These are phyloP conservation scores for Procambarus clarkii DNA, from an alignment of 1,140 invertebrate species.

Conservation along the genomic window DNA sequence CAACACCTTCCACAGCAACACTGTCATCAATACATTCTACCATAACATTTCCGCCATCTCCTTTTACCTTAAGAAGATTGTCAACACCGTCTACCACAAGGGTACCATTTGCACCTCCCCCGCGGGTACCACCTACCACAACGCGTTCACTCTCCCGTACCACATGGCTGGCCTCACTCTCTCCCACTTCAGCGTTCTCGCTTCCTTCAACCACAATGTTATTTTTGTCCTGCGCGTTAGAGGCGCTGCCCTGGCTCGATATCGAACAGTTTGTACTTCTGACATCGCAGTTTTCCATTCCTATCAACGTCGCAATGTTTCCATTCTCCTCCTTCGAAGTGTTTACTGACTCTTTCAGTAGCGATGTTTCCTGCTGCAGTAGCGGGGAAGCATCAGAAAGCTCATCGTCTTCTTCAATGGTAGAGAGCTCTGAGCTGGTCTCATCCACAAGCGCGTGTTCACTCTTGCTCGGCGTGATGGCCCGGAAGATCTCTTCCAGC, in stretches of 20 bases:
- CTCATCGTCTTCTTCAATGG: conserved; percentile 47
- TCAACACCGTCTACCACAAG: neutral
- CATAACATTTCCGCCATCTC: neutral
- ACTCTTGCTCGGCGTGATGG: neutral
- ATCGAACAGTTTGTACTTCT: too few species aligned
- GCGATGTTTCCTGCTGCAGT: neutral
- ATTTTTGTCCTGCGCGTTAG: neutral
- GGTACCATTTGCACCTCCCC: neutral
- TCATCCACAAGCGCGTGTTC: conserved; percentile 1
- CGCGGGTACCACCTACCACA: neutral
- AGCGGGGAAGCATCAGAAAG: neutral
- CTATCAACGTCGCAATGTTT: too few species aligned
- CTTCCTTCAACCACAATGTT: neutral
- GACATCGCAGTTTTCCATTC: too few species aligned
- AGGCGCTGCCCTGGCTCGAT: too few species aligned
- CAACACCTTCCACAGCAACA: too few species aligned
- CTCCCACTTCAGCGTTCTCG: neutral
- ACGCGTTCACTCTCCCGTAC: neutral
- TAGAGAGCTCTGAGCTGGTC: conserved; percentile 36
- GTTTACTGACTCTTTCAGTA: neutral
- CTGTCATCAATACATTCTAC: neutral
- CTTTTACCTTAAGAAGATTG: neutral
- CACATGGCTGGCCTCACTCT: neutral
- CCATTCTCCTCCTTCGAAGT: neutral
- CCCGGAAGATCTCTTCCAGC: neutral